Evolutionary conservation across 2,113 vertebrate species (phyloP).

Genomic region (Pachypanchax playfairii): DNA sequence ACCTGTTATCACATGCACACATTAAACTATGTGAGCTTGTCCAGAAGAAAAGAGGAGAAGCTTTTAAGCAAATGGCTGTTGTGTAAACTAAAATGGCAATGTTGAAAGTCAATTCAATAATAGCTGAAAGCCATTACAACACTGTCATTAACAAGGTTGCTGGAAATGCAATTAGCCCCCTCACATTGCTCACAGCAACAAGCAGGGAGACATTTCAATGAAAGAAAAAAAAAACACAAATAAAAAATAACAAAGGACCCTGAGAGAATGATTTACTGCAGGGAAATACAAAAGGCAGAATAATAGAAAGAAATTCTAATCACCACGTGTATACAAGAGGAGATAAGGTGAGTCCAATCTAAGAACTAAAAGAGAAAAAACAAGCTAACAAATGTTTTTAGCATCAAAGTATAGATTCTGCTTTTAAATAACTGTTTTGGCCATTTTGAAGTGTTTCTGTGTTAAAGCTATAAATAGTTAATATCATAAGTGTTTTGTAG

Average conservation of each 20-base stretch:
- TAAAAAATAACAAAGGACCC: constrained; percentile 20
- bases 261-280: constrained; percentile 1
- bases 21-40: constrained; percentile 52
- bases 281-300: constrained; percentile 17
- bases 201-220: constrained; percentile 49
- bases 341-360: background rate
- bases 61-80: constrained; percentile 69
- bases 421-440: constrained; percentile 18
- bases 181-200: constrained; percentile 54
- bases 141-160: constrained; percentile 66
- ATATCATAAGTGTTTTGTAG: no score
- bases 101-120: constrained; percentile 63
- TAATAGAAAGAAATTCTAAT: constrained; percentile 14
- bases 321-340: no score
- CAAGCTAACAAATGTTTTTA: background rate
- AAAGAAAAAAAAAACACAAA: constrained; percentile 7
- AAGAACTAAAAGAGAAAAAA: background rate
- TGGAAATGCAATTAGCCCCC: constrained; percentile 74
- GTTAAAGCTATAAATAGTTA: no score
- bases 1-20: constrained; percentile 59
- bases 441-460: no score
- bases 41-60: constrained; percentile 50
- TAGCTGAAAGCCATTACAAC: constrained; percentile 65
- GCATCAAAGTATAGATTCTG: background rate
- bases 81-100: constrained; percentile 58